Evolutionary conservation across 2,888 invertebrate genomes (phyloP).

Genomic region (Temnothorax ravouxi): DNA sequence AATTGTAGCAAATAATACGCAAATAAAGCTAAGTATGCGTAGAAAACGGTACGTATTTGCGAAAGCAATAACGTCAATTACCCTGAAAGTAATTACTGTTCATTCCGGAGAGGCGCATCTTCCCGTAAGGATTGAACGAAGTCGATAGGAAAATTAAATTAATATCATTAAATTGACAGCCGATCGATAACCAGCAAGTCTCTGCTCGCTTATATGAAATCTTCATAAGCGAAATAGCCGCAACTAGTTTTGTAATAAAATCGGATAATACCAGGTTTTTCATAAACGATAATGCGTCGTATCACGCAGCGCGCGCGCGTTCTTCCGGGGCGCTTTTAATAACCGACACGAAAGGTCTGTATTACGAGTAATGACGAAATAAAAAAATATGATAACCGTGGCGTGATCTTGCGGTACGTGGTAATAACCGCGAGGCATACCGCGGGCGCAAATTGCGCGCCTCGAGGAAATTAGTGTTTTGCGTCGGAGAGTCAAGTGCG

Average conservation of each 20-base stretch:
- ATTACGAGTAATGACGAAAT: slow-evolving; percentile 52
- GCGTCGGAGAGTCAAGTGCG: slow-evolving; percentile 32
- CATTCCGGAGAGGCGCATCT: slow-evolving; percentile 4
- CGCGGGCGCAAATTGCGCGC: slow-evolving; percentile 53
- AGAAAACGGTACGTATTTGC: slow-evolving; percentile 11
- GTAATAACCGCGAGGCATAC: slow-evolving; percentile 43
- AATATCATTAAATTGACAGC: slow-evolving; percentile 3
- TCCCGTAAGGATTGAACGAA: background rate
- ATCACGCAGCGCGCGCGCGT: slow-evolving; percentile 42
- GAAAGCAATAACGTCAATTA: slow-evolving; percentile 13
- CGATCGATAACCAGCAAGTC: slow-evolving; percentile 8
- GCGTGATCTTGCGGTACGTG: slow-evolving; percentile 47
- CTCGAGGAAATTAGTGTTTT: slow-evolving; percentile 56
- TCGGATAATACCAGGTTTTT: slow-evolving; percentile 50
- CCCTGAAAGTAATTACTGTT: background rate
- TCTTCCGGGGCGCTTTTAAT: slow-evolving; percentile 46
- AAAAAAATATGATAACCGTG: slow-evolving; percentile 53
- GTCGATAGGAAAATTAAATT: background rate
- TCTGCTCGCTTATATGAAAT: slow-evolving; percentile 13
- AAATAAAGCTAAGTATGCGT: background rate
- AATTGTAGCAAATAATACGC: background rate
- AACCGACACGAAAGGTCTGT: slow-evolving; percentile 59
- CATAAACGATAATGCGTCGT: slow-evolving; percentile 52
- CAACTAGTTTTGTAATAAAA: slow-evolving; percentile 30
- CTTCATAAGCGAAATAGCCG: background rate